These are phyloP conservation scores for Acipenser oxyrinchus DNA, from an alignment of 2,797 vertebrate genomes.

Conservation along the genomic window DNA sequence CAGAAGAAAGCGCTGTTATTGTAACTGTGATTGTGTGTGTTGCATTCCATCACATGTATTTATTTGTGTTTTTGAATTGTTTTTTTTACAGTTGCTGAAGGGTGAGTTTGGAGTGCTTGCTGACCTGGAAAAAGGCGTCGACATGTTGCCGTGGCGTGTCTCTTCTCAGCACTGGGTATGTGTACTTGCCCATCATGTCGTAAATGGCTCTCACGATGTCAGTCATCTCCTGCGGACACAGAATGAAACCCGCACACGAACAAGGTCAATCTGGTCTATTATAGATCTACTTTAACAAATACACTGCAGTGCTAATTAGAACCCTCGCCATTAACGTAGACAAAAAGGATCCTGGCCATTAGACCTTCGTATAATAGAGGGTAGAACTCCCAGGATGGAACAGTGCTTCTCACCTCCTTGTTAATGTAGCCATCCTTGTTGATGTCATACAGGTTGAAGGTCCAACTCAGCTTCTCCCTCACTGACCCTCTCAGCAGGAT, in stretches of 20 bases:
- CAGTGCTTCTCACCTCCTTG: conserved; percentile 69
- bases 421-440: conserved; percentile 94
- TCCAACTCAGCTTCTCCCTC: conserved; percentile 92
- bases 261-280: too few species aligned
- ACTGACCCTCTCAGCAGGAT: conserved; percentile 83
- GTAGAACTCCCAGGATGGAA: too few species aligned
- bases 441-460: conserved; percentile 94
- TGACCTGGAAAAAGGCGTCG: conserved; percentile 90
- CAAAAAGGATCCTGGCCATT: too few species aligned
- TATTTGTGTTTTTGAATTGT: too few species aligned
- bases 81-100: too few species aligned
- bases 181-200: conserved; percentile 98
- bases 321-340: too few species aligned
- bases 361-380: too few species aligned
- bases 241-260: background rate
- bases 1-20: too few species aligned
- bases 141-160: conserved; percentile 91
- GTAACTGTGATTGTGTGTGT: too few species aligned
- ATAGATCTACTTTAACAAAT: background rate
- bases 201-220: conserved; percentile 96
- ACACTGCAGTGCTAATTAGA: too few species aligned
- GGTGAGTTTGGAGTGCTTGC: background rate
- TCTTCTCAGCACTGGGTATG: conserved; percentile 86
- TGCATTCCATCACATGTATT: too few species aligned
- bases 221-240: conserved; percentile 80